Base-by-base conservation (phyloP, 1,140 invertebrate genomes). In the Caerostris darwini region DNA sequence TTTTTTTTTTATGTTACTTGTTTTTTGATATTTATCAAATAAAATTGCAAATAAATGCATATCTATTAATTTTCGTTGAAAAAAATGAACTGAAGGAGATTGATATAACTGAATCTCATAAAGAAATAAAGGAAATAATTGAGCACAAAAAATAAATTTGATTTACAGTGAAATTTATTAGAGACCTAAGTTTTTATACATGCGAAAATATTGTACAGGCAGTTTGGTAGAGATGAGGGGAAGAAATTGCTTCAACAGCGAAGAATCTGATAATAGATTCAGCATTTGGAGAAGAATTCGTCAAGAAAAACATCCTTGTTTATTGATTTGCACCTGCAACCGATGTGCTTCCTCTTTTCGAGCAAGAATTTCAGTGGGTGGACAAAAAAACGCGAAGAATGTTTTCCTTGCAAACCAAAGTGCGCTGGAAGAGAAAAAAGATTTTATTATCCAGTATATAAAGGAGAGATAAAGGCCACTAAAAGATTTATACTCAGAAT, bases 211-310 rank as follows among this genome's bases (percentile, higher is more conserved):
- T 53, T 77, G 50, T 77, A 77, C 71, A 77, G 14, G 71, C 34
- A 53, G 17, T 77, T 77, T 8, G 7, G 71, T 77, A 53, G 71
- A 34, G 34, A 77, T 50, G 34, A 53, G 10, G 71, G 19, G 10
- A 50, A 77, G 19, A 7, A n/a, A n/a, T 3, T 50, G 71, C 71
- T 77, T 58, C 19, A 34, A 58, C 57, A 85, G 57, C 54, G 12
- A 58, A 10, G 86, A 88, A 88, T 88, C 86, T 88, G 58, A 88
- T 53, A 88, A 88, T 88, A 87, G 86, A 88, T 88, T 88, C 86
- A 64, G n/a, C 12, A 88, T 50, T 53, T n/a, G 34, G n/a, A 10
- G 53, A 53, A 50, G 17, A 61, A 88, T 61, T 88, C 59, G 10
- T 12, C 86, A 88, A 17, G 17, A 64, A 88, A 88, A 88, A 88